Evolutionary conservation across 2,797 vertebrate genomes (phyloP), one percentile per base, ranked within the genome.

Genomic region (Kryptolebias ocellatus): DNA sequence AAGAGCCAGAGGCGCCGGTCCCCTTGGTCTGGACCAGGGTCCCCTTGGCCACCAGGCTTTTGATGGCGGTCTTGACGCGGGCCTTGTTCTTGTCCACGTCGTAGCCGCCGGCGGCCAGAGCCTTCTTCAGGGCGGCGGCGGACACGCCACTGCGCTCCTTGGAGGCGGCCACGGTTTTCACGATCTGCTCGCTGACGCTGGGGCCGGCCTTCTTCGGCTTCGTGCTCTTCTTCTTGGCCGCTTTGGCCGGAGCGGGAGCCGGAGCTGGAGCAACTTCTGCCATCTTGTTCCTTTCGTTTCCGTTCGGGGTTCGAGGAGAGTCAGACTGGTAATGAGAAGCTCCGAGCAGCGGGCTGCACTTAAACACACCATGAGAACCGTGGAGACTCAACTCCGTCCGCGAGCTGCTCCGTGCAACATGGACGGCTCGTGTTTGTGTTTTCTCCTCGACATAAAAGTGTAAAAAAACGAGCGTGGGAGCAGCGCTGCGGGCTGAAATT

Each of bases 21-120:
- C 95, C 95, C 57, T 94, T 96, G 34, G 81, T 93, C 77, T 92
- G 93, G 54, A 94, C 69, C 34, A 96, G 59, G 0, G 79, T 75
- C 4, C 94, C 94, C 4, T 92, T 95, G 60, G 74, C 20, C 20
- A 24, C 20, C 20, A 24, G 20, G 20, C 20, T 24, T 2, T 24
- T 24, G 20, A 24, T 24, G 2, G 20, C 20, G 20, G 20, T 24
- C 20, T 24, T 24, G 2, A 24, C 20, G 20, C 20, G 20, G 20
- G 20, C 20, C 20, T 24, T 24, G 20, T 24, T 24, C 20, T 24
- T 24, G 20, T 24, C 20, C 20, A 24, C 20, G 20, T 24, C 20
- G 20, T 24, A 24, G 20, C 20, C 20, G 20, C 20, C 20, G 20
- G 20, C 20, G 20, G 20, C 20, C 20, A 24, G 20, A 24, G 20